Evolutionary conservation across 2,888 invertebrate genomes (phyloP), one percentile per base, ranked within the genome.

Genomic region (Norana najaformis): DNA sequence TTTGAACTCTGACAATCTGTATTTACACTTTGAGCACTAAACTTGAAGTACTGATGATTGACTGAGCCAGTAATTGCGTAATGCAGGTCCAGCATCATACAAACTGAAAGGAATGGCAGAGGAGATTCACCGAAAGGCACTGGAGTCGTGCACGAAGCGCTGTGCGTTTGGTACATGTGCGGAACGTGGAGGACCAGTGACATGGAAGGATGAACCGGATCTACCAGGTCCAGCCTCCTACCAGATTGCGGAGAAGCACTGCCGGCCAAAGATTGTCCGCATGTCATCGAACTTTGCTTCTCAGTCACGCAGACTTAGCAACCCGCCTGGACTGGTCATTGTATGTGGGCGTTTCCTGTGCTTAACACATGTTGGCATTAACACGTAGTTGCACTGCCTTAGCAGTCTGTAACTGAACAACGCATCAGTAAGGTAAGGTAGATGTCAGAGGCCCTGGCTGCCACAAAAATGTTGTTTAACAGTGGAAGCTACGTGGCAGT

Each of bases 121-220:
- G 35, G 94, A 95, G 85, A 94, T 94, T 91, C 93, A 95, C 94
- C 92, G 94, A 83, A 94, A 93, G 91, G 95, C 95, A 0, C 94
- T 94, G 92, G 93, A 95, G 53, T 94, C 94, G 92, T 93, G 94
- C 89, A 94, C 94, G 8, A 92, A 94, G 88, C 93, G 94, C 83
- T 95, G 95, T 3, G 94, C 94, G 88, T 95, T 95, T 91, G 95
- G 95, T 37, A 94, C 94, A 20, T 94, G 94, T 5, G 93, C 94
- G 23, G 92, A 93, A 5, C 92, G 95, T 16, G 92, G 93, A 23
- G 92, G 93, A 89, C 92, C 93, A 30, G 92, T 94, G 83, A 92
- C 93, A 11, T 93, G 93, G 91, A 93, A 93, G 89, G 93, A 93
- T n/a, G 94, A 93, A 88, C 90, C 91, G 37, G 91, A 92, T 38